These are phyloP conservation scores for Halesus radiatus DNA, from an alignment of 1,140 invertebrate species.

Conservation along the genomic window DNA sequence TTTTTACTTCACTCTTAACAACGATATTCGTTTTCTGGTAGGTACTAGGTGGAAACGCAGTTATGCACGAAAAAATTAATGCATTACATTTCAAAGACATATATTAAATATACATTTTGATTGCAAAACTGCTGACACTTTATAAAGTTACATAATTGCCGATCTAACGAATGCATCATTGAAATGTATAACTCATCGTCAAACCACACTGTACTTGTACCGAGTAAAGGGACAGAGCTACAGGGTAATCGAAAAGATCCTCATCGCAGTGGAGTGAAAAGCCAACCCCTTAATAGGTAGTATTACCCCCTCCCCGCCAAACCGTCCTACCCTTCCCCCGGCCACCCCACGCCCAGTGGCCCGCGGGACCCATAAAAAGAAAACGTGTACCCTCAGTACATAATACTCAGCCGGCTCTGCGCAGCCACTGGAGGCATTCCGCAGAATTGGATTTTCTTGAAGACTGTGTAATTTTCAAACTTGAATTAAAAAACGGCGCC, in stretches of 20 bases:
- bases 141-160: too few species aligned
- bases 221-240: neutral
- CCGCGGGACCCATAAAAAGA: slow-evolving; percentile 58
- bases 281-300: slow-evolving; percentile 37
- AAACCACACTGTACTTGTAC: too few species aligned
- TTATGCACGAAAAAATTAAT: too few species aligned
- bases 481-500: slow-evolving; percentile 17
- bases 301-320: neutral
- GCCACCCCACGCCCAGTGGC: slow-evolving; percentile 38
- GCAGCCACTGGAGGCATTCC: slow-evolving; percentile 30
- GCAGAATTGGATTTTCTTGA: slow-evolving; percentile 35
- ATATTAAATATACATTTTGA: too few species aligned
- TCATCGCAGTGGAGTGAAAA: slow-evolving; percentile 37
- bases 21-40: too few species aligned
- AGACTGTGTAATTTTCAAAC: slow-evolving; percentile 24
- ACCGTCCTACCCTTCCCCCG: neutral
- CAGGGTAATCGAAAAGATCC: slow-evolving; percentile 13
- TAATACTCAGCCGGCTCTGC: slow-evolving; percentile 1
- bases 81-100: too few species aligned
- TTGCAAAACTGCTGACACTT: too few species aligned
- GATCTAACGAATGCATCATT: too few species aligned
- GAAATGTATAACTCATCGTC: too few species aligned
- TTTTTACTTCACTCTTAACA: too few species aligned
- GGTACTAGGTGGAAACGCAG: too few species aligned
- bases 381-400: slow-evolving; percentile 51